phyloP scores from a whole-genome alignment of 2,113 vertebrate genomes.

The Microcebus ravelobensis region DNA sequence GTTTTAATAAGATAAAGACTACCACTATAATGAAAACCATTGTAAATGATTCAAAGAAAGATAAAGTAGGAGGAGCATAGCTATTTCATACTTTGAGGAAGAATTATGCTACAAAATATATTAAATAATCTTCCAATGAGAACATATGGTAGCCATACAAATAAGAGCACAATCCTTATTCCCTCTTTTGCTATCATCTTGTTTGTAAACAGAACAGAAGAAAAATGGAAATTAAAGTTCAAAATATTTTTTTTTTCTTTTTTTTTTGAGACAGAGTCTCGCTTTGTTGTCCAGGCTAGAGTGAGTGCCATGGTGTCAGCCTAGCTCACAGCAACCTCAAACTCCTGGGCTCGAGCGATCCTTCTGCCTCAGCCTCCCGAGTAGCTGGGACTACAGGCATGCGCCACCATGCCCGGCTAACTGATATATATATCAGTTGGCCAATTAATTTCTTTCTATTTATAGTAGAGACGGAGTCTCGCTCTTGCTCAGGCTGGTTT shows the following conservation, averaged over 20 bases:
- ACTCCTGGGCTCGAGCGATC: too few species aligned
- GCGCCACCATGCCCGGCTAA: too few species aligned
- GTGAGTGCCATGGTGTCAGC: too few species aligned
- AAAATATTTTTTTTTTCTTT: constrained; percentile 64
- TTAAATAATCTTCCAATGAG: constrained; percentile 49
- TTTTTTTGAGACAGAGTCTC: too few species aligned
- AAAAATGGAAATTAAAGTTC: constrained; percentile 45
- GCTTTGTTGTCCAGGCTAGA: too few species aligned
- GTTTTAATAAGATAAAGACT: constrained; percentile 62
- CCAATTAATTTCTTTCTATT: too few species aligned
- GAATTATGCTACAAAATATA: constrained; percentile 42
- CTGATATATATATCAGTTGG: too few species aligned
- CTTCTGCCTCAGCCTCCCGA: too few species aligned
- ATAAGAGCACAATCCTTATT: background rate
- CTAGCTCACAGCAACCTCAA: too few species aligned
- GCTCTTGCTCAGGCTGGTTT: too few species aligned
- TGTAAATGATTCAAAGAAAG: constrained; percentile 43
- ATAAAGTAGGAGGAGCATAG: background rate
- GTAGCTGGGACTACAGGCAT: too few species aligned
- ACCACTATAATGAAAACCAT: constrained; percentile 66
- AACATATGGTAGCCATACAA: constrained; percentile 46
- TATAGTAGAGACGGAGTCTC: too few species aligned
- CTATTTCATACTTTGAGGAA: constrained; percentile 43
- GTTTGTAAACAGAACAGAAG: constrained; percentile 34
- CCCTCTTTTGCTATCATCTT: constrained; percentile 46